Evolutionary conservation across 1,140 invertebrate genomes (phyloP).

Genomic region (Trichogramma pretiosum): DNA sequence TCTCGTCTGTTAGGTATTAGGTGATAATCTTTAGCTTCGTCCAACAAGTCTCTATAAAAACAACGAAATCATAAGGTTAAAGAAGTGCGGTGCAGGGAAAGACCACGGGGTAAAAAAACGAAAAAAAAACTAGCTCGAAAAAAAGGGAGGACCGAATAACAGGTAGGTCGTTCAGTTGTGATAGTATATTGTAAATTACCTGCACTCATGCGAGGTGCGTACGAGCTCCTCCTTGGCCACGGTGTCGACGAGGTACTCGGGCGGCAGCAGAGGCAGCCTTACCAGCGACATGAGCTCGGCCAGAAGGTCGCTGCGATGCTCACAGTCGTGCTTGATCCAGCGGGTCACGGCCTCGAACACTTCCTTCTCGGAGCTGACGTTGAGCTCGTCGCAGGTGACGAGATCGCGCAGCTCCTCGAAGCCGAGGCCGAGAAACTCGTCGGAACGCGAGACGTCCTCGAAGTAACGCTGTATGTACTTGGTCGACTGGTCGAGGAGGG

Average conservation of each 20-base stretch:
- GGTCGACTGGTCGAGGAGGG: conserved; percentile 66
- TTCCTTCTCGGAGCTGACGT: conserved; percentile 59
- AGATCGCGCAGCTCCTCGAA: conserved; percentile 63
- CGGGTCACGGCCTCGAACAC: conserved; percentile 78
- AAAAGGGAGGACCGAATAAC: background rate
- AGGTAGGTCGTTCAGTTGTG: background rate
- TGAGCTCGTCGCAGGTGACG: conserved; percentile 69
- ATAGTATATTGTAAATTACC: conserved; percentile 48
- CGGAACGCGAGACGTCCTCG: conserved; percentile 64
- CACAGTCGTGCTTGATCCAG: conserved; percentile 68
- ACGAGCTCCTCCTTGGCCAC: conserved; percentile 79
- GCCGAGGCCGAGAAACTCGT: conserved; percentile 67
- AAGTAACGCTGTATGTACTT: conserved; percentile 81
- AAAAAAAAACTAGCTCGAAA: background rate
- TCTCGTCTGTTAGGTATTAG: conserved; percentile 74
- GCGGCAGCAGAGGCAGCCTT: conserved; percentile 70
- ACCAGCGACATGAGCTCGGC: conserved; percentile 68
- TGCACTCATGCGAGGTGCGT: conserved; percentile 63
- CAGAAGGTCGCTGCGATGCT: conserved; percentile 50
- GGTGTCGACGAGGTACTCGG: conserved; percentile 73
- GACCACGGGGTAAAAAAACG: background rate
- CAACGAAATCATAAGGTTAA: background rate
- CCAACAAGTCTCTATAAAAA: conserved; percentile 59
- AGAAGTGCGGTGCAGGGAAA: too few species aligned
- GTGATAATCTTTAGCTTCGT: conserved; percentile 78